Evolutionary conservation across 23 tunicate species (phyloP).

Genomic region (Ascidia mentula): DNA sequence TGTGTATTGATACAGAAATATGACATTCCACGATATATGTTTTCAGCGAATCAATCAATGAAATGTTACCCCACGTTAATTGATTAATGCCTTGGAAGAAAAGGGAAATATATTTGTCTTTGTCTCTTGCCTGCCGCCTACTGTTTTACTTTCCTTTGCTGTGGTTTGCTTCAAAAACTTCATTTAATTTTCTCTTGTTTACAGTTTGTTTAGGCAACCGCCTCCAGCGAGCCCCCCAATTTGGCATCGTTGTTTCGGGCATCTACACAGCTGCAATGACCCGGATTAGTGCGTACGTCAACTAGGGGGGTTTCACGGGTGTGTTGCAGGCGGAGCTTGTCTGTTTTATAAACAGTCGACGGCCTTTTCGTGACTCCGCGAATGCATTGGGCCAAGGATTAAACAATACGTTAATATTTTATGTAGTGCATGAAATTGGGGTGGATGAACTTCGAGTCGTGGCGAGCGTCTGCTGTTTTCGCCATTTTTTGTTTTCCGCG

Average conservation of each 20-base stretch:
- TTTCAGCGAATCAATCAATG: no score
- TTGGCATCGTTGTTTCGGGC: not conserved
- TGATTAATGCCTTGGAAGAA: no score
- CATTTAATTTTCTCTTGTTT: constrained; percentile 1
- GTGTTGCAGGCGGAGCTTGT: not conserved
- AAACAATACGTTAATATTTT: not conserved
- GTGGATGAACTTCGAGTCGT: not conserved
- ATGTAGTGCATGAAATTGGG: not conserved
- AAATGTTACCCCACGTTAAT: no score
- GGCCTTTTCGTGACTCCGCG: not conserved
- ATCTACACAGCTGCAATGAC: constrained; percentile 11
- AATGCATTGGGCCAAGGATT: not conserved
- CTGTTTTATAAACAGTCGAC: not conserved
- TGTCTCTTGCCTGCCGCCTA: no score
- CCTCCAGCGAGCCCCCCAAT: not conserved
- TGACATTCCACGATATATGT: no score
- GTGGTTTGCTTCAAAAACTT: no score
- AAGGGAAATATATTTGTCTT: no score
- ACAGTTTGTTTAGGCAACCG: constrained; percentile 9
- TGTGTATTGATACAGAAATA: no score
- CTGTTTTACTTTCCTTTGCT: no score
- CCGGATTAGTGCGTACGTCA: constrained; percentile 6
- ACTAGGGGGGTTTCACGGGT: constrained; percentile 5
- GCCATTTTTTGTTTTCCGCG: not conserved
- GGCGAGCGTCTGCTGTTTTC: not conserved